phyloP scores from a whole-genome alignment of 2,113 vertebrate genomes.

The Calidris pugnax region DNA sequence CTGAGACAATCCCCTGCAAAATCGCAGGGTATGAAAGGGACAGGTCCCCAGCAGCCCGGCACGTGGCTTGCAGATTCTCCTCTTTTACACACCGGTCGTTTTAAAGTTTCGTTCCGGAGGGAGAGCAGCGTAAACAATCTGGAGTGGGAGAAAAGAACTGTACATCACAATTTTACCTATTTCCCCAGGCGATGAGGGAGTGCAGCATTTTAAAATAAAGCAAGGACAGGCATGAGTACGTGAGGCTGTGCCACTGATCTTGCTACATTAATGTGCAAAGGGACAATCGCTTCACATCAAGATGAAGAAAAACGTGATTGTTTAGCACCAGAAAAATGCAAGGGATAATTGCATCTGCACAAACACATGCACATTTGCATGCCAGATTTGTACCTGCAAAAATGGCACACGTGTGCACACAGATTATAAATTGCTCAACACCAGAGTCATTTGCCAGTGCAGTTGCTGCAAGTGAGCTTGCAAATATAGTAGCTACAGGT shows the following conservation, averaged over 20 bases:
- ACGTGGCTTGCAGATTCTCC: neutral
- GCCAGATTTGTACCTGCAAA: neutral
- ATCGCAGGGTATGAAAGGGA: constrained; percentile 32
- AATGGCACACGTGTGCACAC: neutral
- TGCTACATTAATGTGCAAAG: accelerated
- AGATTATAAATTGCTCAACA: neutral
- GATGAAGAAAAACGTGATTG: neutral
- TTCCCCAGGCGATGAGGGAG: accelerated
- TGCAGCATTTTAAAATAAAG: neutral
- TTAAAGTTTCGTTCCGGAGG: neutral
- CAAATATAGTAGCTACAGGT: neutral
- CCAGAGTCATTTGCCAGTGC: neutral
- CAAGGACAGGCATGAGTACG: accelerated
- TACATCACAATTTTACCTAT: neutral
- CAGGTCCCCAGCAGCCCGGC: neutral
- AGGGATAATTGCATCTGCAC: neutral
- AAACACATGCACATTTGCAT: neutral
- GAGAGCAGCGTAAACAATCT: neutral
- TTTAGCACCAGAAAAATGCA: neutral
- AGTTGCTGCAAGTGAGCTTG: neutral
- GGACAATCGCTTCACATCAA: neutral
- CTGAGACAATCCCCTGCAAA: constrained; percentile 44
- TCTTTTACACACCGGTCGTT: neutral
- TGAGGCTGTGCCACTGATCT: neutral
- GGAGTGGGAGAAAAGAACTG: neutral